Base-by-base conservation (phyloP, 2,797 vertebrate genomes). In the Mycteria americana region DNA sequence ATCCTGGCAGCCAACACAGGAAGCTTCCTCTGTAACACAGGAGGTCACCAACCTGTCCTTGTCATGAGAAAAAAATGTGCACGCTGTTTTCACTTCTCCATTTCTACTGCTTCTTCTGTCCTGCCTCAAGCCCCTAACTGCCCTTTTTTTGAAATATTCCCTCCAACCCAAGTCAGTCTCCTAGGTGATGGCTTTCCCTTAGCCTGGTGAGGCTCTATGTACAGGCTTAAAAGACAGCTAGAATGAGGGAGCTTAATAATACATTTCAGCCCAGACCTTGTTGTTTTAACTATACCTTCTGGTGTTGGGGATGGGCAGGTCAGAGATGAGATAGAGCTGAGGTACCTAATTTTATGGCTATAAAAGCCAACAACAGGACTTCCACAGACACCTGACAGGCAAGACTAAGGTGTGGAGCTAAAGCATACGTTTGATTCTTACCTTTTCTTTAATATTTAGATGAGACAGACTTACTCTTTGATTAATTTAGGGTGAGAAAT, bases 61-160 rank as follows among this genome's bases (percentile, higher is more conserved):
- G 50, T 96, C 94, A 95, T 64, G 9, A 80, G 65, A 90, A 84
- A 95, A 95, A 95, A 94, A 96, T 91, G 76, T 56, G 25, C 56
- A 72, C 7, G 3, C 39, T 82, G 65, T 60, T 95, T 91, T 89
- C 30, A 57, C 43, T 72, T 73, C 64, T 92, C 28, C 54, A 18
- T 79, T 93, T 60, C 92, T 62, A 33, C 23, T 43, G 30, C 35
- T 89, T 68, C 79, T 83, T 83, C 82, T 63, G 51, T 84, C 57
- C 65, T 81, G 51, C 65, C 82, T 79, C 30, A 17, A 94, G 70
- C 35, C 91, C 54, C 79, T 89, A 67, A 46, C 21, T 92, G 67
- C 18, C 73, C 57, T 91, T 77, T 93, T 80, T 77, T 59, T 30
- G 24, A 83, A 93, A 80, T 88, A 85, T 77, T 94, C 53, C 54